phyloP scores from a whole-genome alignment of 2,797 vertebrate species.

The Hypotaenidia philippensis region DNA sequence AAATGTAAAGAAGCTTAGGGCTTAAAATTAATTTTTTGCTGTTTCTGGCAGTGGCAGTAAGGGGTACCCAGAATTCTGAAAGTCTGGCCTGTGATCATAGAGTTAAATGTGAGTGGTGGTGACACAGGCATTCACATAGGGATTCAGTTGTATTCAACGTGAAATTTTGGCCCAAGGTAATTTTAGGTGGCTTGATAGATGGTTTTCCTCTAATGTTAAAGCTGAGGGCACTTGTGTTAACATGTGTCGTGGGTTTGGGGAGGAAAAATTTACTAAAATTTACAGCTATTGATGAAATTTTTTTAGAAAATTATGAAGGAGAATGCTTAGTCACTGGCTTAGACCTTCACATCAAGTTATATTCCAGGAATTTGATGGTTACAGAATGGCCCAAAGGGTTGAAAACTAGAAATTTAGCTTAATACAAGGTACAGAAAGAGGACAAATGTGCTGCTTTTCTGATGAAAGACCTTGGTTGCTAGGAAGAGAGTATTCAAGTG shows the following conservation, averaged over 20 bases:
- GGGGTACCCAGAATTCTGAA: background rate
- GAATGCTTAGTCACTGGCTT: background rate
- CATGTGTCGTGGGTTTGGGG: background rate
- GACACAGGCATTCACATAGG: background rate
- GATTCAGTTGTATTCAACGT: background rate
- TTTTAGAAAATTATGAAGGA: background rate
- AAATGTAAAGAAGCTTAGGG: background rate
- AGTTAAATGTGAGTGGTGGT: background rate
- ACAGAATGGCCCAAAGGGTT: background rate
- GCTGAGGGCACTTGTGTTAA: background rate
- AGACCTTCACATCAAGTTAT: background rate
- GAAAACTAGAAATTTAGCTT: background rate
- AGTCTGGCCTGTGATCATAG: background rate
- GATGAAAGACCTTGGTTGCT: conserved; percentile 76
- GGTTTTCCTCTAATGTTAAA: background rate
- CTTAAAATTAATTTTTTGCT: background rate
- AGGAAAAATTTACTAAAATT: too few species aligned
- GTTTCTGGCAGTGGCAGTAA: background rate
- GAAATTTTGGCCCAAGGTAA: background rate
- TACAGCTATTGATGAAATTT: background rate
- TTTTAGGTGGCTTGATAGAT: background rate
- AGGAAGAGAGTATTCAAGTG: conserved; percentile 67
- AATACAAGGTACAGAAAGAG: background rate
- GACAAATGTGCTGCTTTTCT: background rate
- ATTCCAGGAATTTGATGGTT: background rate